These are phyloP conservation scores for Alethe diademata DNA, from an alignment of 2,113 vertebrate species.

Conservation along the genomic window DNA sequence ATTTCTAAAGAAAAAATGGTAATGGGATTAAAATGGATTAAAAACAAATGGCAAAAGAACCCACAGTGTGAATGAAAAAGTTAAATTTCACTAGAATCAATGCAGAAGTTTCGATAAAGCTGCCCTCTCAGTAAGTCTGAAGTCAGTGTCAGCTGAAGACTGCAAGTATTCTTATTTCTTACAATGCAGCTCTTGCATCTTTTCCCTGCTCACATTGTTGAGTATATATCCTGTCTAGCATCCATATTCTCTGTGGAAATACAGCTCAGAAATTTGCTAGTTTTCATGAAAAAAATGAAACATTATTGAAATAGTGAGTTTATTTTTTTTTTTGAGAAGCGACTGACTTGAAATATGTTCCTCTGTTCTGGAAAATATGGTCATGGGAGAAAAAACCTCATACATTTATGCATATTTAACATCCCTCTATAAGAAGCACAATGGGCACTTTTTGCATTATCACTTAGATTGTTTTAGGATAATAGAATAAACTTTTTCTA, in stretches of 20 bases:
- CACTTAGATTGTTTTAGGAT: background rate
- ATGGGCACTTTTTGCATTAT: background rate
- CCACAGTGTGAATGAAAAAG: background rate
- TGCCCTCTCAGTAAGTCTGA: background rate
- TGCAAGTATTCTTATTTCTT: background rate
- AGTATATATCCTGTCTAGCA: background rate
- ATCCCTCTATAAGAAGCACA: background rate
- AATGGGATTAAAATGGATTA: background rate
- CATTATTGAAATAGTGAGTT: background rate
- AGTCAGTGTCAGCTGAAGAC: background rate
- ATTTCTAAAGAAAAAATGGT: background rate
- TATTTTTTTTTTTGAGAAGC: background rate
- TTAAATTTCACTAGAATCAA: background rate
- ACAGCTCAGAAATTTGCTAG: background rate
- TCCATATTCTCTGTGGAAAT: background rate
- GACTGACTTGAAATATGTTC: background rate
- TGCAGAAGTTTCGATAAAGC: background rate
- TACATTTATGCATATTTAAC: background rate
- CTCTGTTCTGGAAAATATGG: background rate
- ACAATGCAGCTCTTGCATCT: background rate
- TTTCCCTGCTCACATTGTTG: background rate
- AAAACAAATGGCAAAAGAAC: background rate
- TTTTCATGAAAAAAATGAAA: background rate
- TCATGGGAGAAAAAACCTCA: fast-evolving
- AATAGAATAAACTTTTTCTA: background rate